These are phyloP conservation scores for Thysanoteuthis rhombus DNA, from an alignment of 2,888 invertebrate species.

Conservation along the genomic window DNA sequence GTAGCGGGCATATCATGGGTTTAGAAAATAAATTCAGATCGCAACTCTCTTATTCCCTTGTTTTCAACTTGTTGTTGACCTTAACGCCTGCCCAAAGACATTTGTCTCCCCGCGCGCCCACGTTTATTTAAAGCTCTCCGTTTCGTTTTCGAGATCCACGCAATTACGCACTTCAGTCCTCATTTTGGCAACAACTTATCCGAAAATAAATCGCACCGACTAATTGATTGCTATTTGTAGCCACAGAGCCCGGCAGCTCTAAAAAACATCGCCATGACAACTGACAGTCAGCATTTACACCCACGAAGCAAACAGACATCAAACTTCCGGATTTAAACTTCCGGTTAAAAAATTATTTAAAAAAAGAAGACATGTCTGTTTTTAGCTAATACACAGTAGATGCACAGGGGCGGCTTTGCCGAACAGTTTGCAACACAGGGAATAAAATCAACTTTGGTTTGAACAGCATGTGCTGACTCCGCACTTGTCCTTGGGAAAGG, in stretches of 20 bases:
- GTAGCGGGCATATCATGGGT: too few relatives aligned
- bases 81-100: neutral
- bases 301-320: neutral
- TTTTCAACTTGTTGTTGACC: neutral
- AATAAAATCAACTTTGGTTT: too few relatives aligned
- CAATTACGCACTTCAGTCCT: neutral
- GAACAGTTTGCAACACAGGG: too few relatives aligned
- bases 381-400: neutral
- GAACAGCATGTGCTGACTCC: too few relatives aligned
- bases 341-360: neutral
- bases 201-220: neutral
- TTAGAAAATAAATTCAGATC: neutral
- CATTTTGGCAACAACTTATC: neutral
- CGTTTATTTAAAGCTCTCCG: neutral
- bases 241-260: neutral
- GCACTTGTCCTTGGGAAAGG: too few relatives aligned
- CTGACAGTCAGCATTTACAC: neutral
- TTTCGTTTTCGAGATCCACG: neutral
- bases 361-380: neutral
- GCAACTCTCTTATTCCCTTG: neutral
- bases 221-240: neutral
- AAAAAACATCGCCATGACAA: neutral
- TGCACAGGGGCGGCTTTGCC: too few relatives aligned
- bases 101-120: neutral
- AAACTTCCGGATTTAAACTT: neutral